Evolutionary conservation across 2,113 vertebrate genomes (phyloP).

Genomic region (Urocynchramus pylzowi): DNA sequence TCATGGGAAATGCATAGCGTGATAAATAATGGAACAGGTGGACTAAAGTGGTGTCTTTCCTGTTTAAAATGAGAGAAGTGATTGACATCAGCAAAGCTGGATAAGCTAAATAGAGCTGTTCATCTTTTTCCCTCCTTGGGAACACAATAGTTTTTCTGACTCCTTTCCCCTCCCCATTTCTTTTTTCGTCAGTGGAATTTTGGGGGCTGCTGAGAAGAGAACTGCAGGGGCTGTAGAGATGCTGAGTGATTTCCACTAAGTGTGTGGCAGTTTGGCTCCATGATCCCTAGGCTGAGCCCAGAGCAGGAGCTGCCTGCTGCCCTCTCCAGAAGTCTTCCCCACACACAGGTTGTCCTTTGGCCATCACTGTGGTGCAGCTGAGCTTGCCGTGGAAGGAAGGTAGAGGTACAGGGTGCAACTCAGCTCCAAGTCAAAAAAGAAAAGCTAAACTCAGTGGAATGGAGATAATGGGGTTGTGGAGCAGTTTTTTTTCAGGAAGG

Average conservation of each 20-base stretch:
- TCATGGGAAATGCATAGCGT: constrained; percentile 72
- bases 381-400: neutral
- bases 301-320: neutral
- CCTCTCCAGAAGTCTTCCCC: neutral
- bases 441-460: neutral
- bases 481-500: neutral
- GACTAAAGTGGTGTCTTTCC: constrained; percentile 71
- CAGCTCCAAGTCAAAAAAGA: neutral
- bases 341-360: fast-evolving
- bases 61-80: constrained; percentile 57
- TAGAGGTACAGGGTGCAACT: neutral
- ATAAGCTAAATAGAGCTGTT: neutral
- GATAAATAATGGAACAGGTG: constrained; percentile 86
- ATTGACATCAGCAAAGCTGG: constrained; percentile 42
- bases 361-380: neutral
- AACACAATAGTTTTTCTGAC: constrained; percentile 7
- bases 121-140: neutral
- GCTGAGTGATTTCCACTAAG: neutral
- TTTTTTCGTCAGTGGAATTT: neutral
- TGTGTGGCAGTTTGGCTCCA: neutral
- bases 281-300: neutral
- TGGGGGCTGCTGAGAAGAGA: neutral
- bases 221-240: neutral
- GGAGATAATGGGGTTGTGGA: neutral
- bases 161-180: neutral